phyloP scores from a whole-genome alignment of 1,140 invertebrate species.

The Neelides sp. region DNA sequence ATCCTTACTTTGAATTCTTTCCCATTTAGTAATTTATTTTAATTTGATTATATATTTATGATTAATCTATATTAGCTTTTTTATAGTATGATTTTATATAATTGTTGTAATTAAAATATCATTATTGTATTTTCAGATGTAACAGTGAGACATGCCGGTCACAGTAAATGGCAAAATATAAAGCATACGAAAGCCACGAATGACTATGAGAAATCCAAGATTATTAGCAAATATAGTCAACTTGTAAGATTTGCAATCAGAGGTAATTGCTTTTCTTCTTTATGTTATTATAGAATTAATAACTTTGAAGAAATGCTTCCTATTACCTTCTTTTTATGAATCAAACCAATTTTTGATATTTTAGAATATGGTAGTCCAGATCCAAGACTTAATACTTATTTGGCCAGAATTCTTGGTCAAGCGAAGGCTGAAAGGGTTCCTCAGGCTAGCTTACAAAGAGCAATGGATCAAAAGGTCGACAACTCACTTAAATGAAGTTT shows the following conservation, averaged over 20 bases:
- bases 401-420: constrained; percentile 14
- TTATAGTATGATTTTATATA: too few relatives aligned
- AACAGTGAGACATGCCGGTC: constrained; percentile 32
- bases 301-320: neutral
- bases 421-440: constrained; percentile 17
- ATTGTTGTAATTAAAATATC: constrained; percentile 8
- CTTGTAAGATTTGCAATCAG: constrained; percentile 2
- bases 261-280: neutral
- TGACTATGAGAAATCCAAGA: constrained; percentile 31
- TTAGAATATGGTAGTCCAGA: constrained; percentile 18
- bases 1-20: too few relatives aligned
- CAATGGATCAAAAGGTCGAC: neutral
- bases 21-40: too few relatives aligned
- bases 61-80: too few relatives aligned
- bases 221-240: neutral
- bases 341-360: neutral
- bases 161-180: constrained; percentile 39
- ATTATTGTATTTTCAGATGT: constrained; percentile 4
- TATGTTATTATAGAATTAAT: neutral
- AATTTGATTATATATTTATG: too few relatives aligned
- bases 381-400: constrained; percentile 15
- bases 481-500: too few relatives aligned
- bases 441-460: constrained; percentile 11
- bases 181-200: constrained; percentile 36
- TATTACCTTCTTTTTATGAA: neutral